These are phyloP conservation scores for Panzeria rudis DNA, from an alignment of 2,888 invertebrate genomes.

Conservation along the genomic window DNA sequence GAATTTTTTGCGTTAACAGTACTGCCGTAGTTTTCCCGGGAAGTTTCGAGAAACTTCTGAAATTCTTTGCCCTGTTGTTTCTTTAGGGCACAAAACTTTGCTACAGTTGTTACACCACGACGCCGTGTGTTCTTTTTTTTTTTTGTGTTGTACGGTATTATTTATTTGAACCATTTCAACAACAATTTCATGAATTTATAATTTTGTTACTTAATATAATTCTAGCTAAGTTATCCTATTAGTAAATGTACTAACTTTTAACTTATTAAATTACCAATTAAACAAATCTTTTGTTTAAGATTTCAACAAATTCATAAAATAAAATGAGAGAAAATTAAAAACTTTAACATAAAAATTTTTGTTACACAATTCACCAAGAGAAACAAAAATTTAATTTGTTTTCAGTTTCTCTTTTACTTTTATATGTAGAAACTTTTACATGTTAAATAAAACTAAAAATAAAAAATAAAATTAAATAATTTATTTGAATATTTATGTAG, in stretches of 20 bases:
- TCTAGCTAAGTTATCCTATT: background rate
- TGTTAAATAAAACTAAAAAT: conserved; percentile 50
- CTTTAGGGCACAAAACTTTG: no score
- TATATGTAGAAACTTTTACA: conserved; percentile 62
- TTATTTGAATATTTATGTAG: conserved; percentile 58
- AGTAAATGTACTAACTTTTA: background rate
- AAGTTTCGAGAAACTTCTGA: no score
- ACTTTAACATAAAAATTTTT: conserved; percentile 12
- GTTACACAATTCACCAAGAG: background rate
- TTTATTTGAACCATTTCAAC: no score
- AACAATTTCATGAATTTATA: no score
- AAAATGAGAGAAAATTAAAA: conserved; percentile 13
- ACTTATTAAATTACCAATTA: conserved; percentile 44
- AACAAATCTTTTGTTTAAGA: conserved; percentile 41
- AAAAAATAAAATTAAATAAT: conserved; percentile 42
- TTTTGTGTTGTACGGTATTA: no score
- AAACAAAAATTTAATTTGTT: conserved; percentile 56
- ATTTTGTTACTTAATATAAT: background rate
- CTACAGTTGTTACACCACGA: no score
- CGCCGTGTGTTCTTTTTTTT: no score
- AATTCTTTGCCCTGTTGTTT: no score
- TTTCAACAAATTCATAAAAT: conserved; percentile 38
- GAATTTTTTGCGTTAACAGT: no score
- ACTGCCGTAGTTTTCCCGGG: no score
- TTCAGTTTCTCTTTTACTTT: conserved; percentile 61